Conservation (phyloP, 2,113 vertebrate species). For the Phaethon lepturus region DNA sequence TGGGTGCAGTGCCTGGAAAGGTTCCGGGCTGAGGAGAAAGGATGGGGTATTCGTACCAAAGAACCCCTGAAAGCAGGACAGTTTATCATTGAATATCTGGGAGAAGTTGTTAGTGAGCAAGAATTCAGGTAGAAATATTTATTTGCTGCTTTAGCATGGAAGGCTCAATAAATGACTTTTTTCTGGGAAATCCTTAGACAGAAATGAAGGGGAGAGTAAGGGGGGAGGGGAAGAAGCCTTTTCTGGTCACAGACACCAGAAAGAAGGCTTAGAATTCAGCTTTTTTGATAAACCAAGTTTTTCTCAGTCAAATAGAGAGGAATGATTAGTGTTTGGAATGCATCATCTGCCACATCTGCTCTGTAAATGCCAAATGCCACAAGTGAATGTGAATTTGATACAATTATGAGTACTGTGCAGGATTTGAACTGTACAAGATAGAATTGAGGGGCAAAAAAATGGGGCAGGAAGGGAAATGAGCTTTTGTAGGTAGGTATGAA, state of each 20-base stretch:
- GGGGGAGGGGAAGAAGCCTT: background rate
- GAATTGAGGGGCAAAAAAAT: background rate
- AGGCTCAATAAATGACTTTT: background rate
- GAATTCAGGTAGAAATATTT: slow-evolving; percentile 87
- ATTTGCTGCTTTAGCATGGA: background rate
- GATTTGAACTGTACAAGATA: background rate
- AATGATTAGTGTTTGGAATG: background rate
- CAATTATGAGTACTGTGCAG: background rate
- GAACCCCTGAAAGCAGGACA: slow-evolving; percentile 91
- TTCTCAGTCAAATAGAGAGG: background rate
- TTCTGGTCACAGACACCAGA: background rate
- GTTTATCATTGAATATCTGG: slow-evolving; percentile 98
- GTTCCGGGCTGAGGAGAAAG: slow-evolving; percentile 95
- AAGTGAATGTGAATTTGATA: background rate
- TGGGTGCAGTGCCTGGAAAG: slow-evolving; percentile 98
- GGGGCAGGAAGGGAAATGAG: background rate
- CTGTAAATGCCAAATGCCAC: background rate
- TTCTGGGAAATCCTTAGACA: background rate
- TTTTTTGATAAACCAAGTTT: background rate
- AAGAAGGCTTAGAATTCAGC: background rate
- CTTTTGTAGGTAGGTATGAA: background rate
- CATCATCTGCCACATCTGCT: background rate
- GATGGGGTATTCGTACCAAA: slow-evolving; percentile 98
- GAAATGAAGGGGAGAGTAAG: background rate
- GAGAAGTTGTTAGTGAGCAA: slow-evolving; percentile 97